Percentiles rank a stretch among this genome's conserved stretches.
Evolutionary conservation across 2,113 vertebrate genomes (phyloP).

Genomic region (Alces alces): DNA sequence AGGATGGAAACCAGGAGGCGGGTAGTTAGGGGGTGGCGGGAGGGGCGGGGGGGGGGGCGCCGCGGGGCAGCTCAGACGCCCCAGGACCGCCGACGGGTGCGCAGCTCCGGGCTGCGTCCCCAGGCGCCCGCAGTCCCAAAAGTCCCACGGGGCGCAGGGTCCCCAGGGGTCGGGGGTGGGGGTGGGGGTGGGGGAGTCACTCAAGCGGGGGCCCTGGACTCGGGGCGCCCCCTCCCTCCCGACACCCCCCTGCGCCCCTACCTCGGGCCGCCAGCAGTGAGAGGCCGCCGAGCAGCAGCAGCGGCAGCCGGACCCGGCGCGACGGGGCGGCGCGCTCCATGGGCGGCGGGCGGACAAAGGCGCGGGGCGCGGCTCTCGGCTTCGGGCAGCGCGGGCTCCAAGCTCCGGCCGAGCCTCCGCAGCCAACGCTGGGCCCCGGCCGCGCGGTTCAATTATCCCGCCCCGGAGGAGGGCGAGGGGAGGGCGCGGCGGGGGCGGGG

Average conservation of each 20-base stretch:
- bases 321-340: constrained; percentile 45
- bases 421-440: constrained; percentile 31
- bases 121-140: background rate
- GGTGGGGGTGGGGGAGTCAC: background rate
- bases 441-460: constrained; percentile 71
- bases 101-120: background rate
- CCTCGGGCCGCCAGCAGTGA: constrained; percentile 67
- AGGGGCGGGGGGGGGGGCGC: background rate
- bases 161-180: background rate
- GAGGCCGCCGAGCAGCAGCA: constrained; percentile 59
- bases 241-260: constrained; percentile 26
- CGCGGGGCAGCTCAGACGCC: rapidly evolving
- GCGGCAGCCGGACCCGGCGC: background rate
- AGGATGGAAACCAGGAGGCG: rapidly evolving
- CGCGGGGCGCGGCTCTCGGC: background rate
- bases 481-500: constrained; percentile 62
- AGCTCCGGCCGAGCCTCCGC: constrained; percentile 53
- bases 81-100: background rate
- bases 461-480: constrained; percentile 65
- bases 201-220: background rate
- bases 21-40: background rate
- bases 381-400: background rate
- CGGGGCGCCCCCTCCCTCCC: background rate
- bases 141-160: background rate
- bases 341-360: constrained; percentile 47